Percentiles rank a stretch among this genome's conserved stretches.
Evolutionary conservation across 2,113 vertebrate genomes (phyloP).

Genomic region (Triplophysa siluroides): DNA sequence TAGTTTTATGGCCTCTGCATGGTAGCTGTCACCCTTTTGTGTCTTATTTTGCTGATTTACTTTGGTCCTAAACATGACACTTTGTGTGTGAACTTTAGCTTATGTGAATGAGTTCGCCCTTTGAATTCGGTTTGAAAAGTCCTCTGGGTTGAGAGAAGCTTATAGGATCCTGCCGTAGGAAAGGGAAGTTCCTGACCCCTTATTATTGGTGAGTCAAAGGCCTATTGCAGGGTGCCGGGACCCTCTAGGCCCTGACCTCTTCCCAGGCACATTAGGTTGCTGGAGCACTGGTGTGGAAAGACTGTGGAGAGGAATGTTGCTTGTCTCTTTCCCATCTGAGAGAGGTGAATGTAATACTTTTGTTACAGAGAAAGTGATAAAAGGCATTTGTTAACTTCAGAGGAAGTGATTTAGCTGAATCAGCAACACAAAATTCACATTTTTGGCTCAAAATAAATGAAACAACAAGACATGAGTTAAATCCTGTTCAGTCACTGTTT

Average conservation of each 20-base stretch:
- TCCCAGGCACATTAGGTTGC: conserved; percentile 33
- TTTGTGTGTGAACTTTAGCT: not conserved
- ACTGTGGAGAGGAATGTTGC: conserved; percentile 1
- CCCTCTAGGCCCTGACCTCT: conserved; percentile 12
- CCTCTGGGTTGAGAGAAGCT: conserved; percentile 11
- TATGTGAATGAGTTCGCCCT: not conserved
- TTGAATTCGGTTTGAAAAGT: not conserved
- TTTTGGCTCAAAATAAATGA: not conserved
- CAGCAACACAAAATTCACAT: not conserved
- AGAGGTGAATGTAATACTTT: not conserved
- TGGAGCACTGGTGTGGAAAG: conserved; percentile 27
- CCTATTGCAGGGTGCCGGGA: conserved; percentile 13
- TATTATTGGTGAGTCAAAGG: conserved; percentile 45
- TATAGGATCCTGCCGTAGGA: not conserved
- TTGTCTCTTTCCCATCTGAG: not conserved
- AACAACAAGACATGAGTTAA: too few relatives aligned
- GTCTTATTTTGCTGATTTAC: not conserved
- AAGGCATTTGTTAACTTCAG: conserved; percentile 27
- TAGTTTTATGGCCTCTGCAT: not conserved
- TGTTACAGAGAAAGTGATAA: not conserved
- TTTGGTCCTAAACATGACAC: not conserved
- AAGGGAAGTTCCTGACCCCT: conserved; percentile 44
- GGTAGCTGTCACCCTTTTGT: not conserved
- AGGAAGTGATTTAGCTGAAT: conserved; percentile 10
- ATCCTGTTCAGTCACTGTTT: too few relatives aligned